Base-by-base conservation (phyloP, 2,888 invertebrate species). In the Standfussiana lucernea region DNA sequence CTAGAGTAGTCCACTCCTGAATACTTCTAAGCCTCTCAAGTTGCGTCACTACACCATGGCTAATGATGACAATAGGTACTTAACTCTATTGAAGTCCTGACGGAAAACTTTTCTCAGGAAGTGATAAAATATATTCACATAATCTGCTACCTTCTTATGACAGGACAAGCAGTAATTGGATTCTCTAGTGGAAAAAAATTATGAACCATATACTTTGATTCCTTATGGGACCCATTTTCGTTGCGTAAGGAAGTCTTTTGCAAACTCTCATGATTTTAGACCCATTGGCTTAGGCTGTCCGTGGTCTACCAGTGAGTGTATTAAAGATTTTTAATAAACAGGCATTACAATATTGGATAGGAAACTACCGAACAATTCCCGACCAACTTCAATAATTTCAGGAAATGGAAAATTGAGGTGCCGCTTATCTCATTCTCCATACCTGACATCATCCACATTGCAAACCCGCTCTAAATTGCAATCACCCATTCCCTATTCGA, bases 401-500 rank as follows among this genome's bases (percentile, higher is more conserved):
- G 42, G 45, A 42, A 50, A 32, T 35, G 24, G 24, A 59, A 47
- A 28, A 24, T 28, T 8, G 5, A 59, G 3, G 32, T 15, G 18
- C 42, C 65, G 47, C 42, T 65, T 18, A 1, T 42, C 24, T 24
- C 72, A 80, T 42, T 1, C 21, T 28, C 13, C 15, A 45, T 2
- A 35, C 18, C 66, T 7, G n/a, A 24, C 18, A 61, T 76, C 28
- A 28, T 35, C 21, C 21, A 80, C 28, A 62, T 28, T 56, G 47
- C 40, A 37, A 6, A 67, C 28, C 11, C 6, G 13, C 5, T 69
- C 61, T 61, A 24, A 62, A 70, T 65, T 24, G 15, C 32, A 75
- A 35, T 53, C 62, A 56, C 18, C 15, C 56, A 56, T 56, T 69
- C 68, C 74, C 47, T 35, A 65, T 53, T n/a, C 42, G 13, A 45